Evolutionary conservation across 2,888 invertebrate genomes (phyloP).

Genomic region (Crocallis elinguaria): DNA sequence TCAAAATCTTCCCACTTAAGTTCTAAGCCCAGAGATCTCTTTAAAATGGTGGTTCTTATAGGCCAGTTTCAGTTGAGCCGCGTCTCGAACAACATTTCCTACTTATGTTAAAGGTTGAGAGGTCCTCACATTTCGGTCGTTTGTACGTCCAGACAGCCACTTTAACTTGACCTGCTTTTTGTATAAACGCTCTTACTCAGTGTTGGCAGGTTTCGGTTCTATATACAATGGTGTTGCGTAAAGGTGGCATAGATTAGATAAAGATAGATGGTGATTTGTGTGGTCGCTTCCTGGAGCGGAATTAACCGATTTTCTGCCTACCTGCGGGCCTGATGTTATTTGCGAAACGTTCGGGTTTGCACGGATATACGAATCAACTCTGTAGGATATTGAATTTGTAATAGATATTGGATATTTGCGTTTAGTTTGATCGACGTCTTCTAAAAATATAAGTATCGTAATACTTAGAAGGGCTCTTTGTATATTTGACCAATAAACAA

Average conservation of each 20-base stretch:
- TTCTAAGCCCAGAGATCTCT: slow-evolving; percentile 13
- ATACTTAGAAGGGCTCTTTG: not conserved
- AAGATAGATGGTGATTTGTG: slow-evolving; percentile 31
- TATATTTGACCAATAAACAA: not conserved
- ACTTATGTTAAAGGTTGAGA: slow-evolving; percentile 7
- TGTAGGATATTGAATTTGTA: slow-evolving; percentile 13
- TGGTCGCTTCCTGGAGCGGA: slow-evolving; percentile 21
- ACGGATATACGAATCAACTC: not conserved
- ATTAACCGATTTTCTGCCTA: slow-evolving; percentile 27
- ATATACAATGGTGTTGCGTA: slow-evolving; percentile 4
- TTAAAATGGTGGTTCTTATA: slow-evolving; percentile 11
- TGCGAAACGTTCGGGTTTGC: slow-evolving; percentile 10
- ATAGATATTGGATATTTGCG: slow-evolving; percentile 4
- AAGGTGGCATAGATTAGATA: slow-evolving; percentile 30
- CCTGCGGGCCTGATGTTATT: slow-evolving; percentile 23
- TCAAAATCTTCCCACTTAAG: not conserved
- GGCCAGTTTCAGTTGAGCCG: slow-evolving; percentile 22
- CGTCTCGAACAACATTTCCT: not conserved
- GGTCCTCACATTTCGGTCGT: slow-evolving; percentile 6
- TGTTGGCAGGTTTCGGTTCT: slow-evolving; percentile 8
- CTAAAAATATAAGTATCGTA: not conserved
- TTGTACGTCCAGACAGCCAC: slow-evolving; percentile 3
- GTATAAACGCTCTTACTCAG: not conserved
- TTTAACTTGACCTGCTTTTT: slow-evolving; percentile 12
- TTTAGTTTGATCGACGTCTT: not conserved